Evolutionary conservation across 1,140 invertebrate species (phyloP).

Genomic region (Drosophila erecta): DNA sequence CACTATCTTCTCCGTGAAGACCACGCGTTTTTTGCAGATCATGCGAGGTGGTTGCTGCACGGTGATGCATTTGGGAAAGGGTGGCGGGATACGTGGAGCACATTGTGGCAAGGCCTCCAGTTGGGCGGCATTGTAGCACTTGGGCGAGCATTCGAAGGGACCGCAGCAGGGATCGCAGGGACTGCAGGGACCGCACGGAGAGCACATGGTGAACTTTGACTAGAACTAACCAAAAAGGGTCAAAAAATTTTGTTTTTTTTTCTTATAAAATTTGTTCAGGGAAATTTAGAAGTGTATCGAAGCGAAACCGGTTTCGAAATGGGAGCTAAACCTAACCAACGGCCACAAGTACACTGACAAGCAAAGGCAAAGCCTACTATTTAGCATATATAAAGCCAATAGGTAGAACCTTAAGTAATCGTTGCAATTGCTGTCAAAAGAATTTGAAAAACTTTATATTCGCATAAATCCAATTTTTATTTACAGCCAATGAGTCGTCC

Average conservation of each 20-base stretch:
- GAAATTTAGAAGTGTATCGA: conserved; percentile 60
- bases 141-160: conserved; percentile 77
- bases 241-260: conserved; percentile 9
- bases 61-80: conserved; percentile 75
- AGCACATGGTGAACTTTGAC: conserved; percentile 46
- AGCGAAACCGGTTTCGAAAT: conserved; percentile 50
- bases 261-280: conserved; percentile 34
- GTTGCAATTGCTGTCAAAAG: not conserved
- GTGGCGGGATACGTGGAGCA: conserved; percentile 73
- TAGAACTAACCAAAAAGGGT: not conserved
- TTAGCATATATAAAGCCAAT: accelerated
- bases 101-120: conserved; percentile 76
- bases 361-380: conserved; percentile 7
- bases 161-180: conserved; percentile 79
- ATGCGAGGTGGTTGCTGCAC: conserved; percentile 77
- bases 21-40: conserved; percentile 78
- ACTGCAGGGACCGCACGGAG: conserved; percentile 71
- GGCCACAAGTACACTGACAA: not conserved
- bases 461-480: conserved; percentile 25
- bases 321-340: not conserved
- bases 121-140: conserved; percentile 75
- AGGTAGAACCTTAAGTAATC: not conserved
- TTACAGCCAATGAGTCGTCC: conserved; percentile 45
- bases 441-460: not conserved
- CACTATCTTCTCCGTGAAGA: conserved; percentile 75